Percentiles rank a stretch among this genome's conserved stretches.
Evolutionary conservation across 2,888 invertebrate species (phyloP).

Genomic region (Carabus problematicus): DNA sequence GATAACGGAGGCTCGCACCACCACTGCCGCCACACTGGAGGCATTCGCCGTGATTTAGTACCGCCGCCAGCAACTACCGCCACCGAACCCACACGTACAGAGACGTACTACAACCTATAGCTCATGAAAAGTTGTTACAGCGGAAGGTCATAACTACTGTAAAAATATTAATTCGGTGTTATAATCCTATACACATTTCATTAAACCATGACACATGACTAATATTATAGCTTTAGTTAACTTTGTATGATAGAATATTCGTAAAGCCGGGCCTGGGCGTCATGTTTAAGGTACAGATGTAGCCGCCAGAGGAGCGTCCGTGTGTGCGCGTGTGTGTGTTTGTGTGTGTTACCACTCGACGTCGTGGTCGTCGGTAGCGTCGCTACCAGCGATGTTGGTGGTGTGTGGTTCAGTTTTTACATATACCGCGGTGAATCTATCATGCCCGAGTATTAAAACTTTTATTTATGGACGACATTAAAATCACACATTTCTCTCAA

Average conservation of each 20-base stretch:
- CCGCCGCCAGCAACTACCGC: constrained; percentile 44
- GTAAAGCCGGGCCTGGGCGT: no score
- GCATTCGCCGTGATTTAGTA: constrained; percentile 48
- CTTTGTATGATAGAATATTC: no score
- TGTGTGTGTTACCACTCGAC: no score
- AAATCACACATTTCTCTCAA: constrained; percentile 47
- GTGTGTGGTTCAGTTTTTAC: constrained; percentile 27
- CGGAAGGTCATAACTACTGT: no score
- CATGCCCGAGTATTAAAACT: constrained; percentile 41
- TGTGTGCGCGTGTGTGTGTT: no score
- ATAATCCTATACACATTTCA: no score
- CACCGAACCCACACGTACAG: constrained; percentile 35
- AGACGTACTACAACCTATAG: constrained; percentile 32
- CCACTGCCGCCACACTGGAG: constrained; percentile 47
- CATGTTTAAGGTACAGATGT: no score
- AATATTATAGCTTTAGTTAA: no score
- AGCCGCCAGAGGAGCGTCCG: no score
- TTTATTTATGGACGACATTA: constrained; percentile 48
- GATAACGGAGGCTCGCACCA: constrained; percentile 44
- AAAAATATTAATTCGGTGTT: no score
- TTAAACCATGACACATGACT: no score
- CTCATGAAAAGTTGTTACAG: no score
- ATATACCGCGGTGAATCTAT: constrained; percentile 37
- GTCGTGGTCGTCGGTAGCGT: neutral
- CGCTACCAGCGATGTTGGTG: neutral